Evolutionary conservation across 2,888 invertebrate species (phyloP).

Genomic region (Agrochola macilenta): DNA sequence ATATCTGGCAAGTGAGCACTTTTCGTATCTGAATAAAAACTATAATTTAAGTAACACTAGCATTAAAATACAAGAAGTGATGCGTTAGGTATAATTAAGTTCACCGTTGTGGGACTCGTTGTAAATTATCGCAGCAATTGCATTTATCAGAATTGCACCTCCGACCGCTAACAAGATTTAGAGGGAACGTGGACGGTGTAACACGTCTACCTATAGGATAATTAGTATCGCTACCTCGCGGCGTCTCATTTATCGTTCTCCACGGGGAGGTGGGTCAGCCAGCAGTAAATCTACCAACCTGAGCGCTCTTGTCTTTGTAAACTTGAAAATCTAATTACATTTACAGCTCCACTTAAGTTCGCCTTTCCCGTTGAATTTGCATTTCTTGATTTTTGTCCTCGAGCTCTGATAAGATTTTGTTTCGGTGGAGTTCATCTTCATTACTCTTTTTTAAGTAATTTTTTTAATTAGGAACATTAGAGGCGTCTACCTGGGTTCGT

Average conservation of each 20-base stretch:
- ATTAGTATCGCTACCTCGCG: slow-evolving; percentile 89
- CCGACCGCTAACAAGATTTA: slow-evolving; percentile 86
- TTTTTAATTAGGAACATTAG: slow-evolving; percentile 68
- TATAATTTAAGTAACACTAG: slow-evolving; percentile 21
- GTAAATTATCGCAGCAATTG: slow-evolving; percentile 78
- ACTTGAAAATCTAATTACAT: slow-evolving; percentile 90
- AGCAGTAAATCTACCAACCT: slow-evolving; percentile 90
- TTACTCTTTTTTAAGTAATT: slow-evolving; percentile 68
- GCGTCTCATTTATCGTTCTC: slow-evolving; percentile 89
- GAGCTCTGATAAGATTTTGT: slow-evolving; percentile 80
- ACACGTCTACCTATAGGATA: slow-evolving; percentile 87
- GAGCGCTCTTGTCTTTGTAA: slow-evolving; percentile 90
- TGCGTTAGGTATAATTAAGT: slow-evolving; percentile 68
- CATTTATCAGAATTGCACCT: slow-evolving; percentile 84
- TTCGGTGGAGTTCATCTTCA: slow-evolving; percentile 73
- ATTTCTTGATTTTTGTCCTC: slow-evolving; percentile 86
- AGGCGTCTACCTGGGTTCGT: slow-evolving; percentile 55
- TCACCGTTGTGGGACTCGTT: slow-evolving; percentile 65
- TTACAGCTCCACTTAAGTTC: slow-evolving; percentile 88
- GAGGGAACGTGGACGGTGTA: slow-evolving; percentile 80
- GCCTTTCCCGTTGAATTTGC: slow-evolving; percentile 86
- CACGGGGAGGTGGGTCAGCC: slow-evolving; percentile 88
- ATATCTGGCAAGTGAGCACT: slow-evolving; percentile 22
- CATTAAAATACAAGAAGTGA: slow-evolving; percentile 56
- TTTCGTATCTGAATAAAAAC: slow-evolving; percentile 28